Conservation (phyloP, 2,888 invertebrate genomes). For the Cecidostiba fungosa region DNA sequence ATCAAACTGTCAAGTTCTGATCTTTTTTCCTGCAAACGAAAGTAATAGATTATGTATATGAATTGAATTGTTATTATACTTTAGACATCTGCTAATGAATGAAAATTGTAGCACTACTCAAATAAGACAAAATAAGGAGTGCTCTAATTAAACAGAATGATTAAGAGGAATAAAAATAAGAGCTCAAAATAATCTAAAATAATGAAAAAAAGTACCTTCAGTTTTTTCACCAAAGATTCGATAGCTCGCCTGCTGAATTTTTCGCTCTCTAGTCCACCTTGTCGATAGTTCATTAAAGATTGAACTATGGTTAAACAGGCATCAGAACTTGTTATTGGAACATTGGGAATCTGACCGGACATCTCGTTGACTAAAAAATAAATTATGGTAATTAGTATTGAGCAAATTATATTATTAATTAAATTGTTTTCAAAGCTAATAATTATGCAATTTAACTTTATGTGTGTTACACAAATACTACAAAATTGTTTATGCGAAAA, state of each 20-base stretch:
- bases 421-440: neutral
- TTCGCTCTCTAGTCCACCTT: conserved; percentile 97
- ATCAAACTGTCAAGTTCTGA: conserved; percentile 99
- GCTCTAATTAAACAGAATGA: neutral
- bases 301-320: conserved; percentile 99
- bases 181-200: neutral
- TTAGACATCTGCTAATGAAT: neutral
- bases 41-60: neutral
- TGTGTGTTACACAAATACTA: neutral
- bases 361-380: conserved; percentile 83
- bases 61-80: neutral
- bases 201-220: conserved; percentile 84
- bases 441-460: neutral
- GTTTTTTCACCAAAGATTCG: conserved; percentile 98
- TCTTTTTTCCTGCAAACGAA: conserved; percentile 88
- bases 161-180: neutral
- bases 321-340: conserved; percentile 95
- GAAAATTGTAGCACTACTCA: neutral
- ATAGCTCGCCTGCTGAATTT: conserved; percentile 99
- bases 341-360: conserved; percentile 88
- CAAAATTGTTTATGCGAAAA: neutral
- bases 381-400: conserved; percentile 65
- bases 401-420: neutral
- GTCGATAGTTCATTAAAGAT: conserved; percentile 98
- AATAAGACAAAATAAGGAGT: neutral